Conservation (phyloP, 2,888 invertebrate genomes). For the Vesta saturnalis region DNA sequence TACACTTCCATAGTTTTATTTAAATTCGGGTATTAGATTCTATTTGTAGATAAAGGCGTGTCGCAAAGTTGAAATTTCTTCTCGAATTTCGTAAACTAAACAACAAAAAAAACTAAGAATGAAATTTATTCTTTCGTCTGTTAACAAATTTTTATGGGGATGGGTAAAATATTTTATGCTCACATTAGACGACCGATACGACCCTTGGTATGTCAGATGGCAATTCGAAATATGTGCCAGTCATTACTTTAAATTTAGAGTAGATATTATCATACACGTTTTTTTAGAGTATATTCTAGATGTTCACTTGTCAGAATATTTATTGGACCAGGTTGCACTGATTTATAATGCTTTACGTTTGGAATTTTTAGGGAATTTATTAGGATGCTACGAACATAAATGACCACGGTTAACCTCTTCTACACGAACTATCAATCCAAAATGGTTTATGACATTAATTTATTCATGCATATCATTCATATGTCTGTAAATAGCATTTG, state of each 20-base stretch:
- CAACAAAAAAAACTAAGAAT: not conserved
- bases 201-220: conserved; percentile 38
- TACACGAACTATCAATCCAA: conserved; percentile 54
- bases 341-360: conserved; percentile 45
- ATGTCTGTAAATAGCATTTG: conserved; percentile 49
- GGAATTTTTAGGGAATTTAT: conserved; percentile 46
- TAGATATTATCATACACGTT: conserved; percentile 52
- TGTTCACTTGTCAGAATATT: conserved; percentile 44
- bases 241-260: conserved; percentile 60
- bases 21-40: not conserved
- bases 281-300: conserved; percentile 40
- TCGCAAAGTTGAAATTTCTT: conserved; percentile 5
- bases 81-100: not conserved
- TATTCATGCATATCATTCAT: conserved; percentile 56
- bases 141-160: conserved; percentile 27
- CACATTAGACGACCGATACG: conserved; percentile 24
- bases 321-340: conserved; percentile 42
- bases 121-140: conserved; percentile 19
- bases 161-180: conserved; percentile 24
- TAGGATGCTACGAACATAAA: conserved; percentile 42
- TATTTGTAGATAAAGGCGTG: not conserved
- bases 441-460: conserved; percentile 54
- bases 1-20: conserved; percentile 1
- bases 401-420: conserved; percentile 53
- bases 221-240: conserved; percentile 55